These are phyloP conservation scores for Myxocyprinus asiaticus DNA, from an alignment of 2,113 vertebrate species.

Conservation along the genomic window DNA sequence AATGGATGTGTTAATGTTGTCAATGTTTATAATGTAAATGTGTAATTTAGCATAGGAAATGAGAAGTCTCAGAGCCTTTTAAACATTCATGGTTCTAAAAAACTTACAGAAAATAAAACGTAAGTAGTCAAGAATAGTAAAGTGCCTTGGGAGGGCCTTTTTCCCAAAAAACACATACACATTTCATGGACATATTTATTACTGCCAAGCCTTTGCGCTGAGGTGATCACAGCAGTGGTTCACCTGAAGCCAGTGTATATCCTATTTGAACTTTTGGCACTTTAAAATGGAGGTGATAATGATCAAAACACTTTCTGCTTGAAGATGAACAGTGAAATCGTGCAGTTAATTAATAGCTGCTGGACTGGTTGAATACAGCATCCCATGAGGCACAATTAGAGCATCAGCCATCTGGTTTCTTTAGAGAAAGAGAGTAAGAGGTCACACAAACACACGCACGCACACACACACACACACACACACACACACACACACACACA, in stretches of 20 bases:
- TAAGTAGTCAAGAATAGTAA: too few species aligned
- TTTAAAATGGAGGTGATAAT: not conserved
- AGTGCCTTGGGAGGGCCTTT: too few species aligned
- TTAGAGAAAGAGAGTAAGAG: constrained; percentile 42
- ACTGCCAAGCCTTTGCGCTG: too few species aligned
- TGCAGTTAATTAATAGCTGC: constrained; percentile 47
- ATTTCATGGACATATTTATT: too few species aligned
- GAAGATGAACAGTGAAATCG: constrained; percentile 45
- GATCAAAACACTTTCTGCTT: constrained; percentile 6
- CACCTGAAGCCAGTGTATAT: constrained; percentile 6
- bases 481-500: not conserved
- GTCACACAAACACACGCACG: not conserved
- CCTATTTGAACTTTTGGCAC: not conserved
- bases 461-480: constrained; percentile 32
- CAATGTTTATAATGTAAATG: too few species aligned
- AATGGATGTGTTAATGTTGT: too few species aligned
- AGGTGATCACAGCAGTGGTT: too few species aligned
- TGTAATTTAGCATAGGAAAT: too few species aligned
- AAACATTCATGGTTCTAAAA: too few species aligned
- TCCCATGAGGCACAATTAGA: constrained; percentile 64
- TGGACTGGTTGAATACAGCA: constrained; percentile 52
- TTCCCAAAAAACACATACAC: too few species aligned
- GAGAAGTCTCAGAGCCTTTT: too few species aligned
- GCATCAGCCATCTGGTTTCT: constrained; percentile 58
- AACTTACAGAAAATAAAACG: too few species aligned